phyloP scores from a whole-genome alignment of 2,797 vertebrate species.

The Synaphobranchus kaupii region DNA sequence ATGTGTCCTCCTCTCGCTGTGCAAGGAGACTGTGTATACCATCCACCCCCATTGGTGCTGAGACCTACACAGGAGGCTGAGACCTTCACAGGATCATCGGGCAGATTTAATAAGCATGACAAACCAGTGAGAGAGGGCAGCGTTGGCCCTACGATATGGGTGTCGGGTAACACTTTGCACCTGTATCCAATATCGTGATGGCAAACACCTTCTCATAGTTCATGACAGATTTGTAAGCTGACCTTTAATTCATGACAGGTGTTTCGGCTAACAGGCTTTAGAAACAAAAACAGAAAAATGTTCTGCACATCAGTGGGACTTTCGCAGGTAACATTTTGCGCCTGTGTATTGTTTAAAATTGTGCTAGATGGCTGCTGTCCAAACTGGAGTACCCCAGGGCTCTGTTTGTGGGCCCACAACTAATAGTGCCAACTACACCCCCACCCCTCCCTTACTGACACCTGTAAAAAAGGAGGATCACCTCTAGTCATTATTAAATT shows the following conservation, averaged over 20 bases:
- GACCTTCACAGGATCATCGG: neutral
- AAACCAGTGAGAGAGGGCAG: neutral
- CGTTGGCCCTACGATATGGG: neutral
- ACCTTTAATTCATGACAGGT: neutral
- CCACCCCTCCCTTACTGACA: neutral
- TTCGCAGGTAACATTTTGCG: neutral
- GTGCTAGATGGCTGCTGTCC: neutral
- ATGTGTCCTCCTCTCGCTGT: too few species aligned
- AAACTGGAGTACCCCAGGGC: slow-evolving; percentile 1
- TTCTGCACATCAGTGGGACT: neutral
- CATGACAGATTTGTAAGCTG: slow-evolving; percentile 9
- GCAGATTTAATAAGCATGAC: neutral
- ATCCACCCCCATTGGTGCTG: neutral
- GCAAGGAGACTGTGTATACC: too few species aligned
- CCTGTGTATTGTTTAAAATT: neutral
- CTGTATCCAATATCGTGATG: slow-evolving; percentile 12
- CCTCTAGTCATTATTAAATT: neutral
- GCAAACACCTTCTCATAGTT: neutral
- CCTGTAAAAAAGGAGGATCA: neutral
- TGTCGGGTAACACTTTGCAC: slow-evolving; percentile 10
- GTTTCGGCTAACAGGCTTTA: neutral
- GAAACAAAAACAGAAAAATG: neutral
- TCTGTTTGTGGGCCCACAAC: neutral
- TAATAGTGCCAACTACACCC: neutral
- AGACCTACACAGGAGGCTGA: neutral